Base-by-base conservation (phyloP, 2,888 invertebrate species). In the Eristalinus aeneus region DNA sequence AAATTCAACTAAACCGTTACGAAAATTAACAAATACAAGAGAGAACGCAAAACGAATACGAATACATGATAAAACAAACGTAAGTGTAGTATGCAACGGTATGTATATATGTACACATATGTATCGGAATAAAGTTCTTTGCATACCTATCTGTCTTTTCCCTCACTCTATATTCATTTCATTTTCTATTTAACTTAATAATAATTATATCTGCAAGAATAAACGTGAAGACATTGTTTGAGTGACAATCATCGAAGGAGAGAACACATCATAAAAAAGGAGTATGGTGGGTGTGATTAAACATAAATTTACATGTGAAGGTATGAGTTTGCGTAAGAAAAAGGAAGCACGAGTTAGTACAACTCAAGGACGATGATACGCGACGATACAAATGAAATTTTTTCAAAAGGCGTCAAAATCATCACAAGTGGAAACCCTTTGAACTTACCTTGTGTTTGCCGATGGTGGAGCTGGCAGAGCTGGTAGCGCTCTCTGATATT, bases 391-490 rank as follows among this genome's bases (percentile, higher is more conserved):
- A 46, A 82, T 71, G 39, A 60, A 54, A 53, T 39, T 8, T 31
- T 3, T 11, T 36, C 9, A 54, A 27, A 10, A 22, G 12, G 34
- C 16, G 12, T 9, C 36, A n/a, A 32, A 54, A 31, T 23, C 12
- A 36, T 0, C 4, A 22, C 9, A n/a, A 9, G 20, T n/a, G 54
- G 0, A 27, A 56, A 56, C 56, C 22, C 23, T 10, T 4, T 12
- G n/a, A 23, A 58, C 73, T 83, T 11, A 84, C 84, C 84, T 84
- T 71, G 79, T 39, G 39, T 78, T 82, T 67, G 85, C 63, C n/a
- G 89, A 68, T 88, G 91, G 89, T 65, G 91, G 89, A 83, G 91
- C 89, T 88, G 91, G 90, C 77, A 91, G 74, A 84, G 90, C 89
- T 78, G 90, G 91, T 87, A 92, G 87, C 54, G 83, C 77, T 20